Base-by-base conservation (phyloP, 2,797 vertebrate species). In the Xerus rutilus region DNA sequence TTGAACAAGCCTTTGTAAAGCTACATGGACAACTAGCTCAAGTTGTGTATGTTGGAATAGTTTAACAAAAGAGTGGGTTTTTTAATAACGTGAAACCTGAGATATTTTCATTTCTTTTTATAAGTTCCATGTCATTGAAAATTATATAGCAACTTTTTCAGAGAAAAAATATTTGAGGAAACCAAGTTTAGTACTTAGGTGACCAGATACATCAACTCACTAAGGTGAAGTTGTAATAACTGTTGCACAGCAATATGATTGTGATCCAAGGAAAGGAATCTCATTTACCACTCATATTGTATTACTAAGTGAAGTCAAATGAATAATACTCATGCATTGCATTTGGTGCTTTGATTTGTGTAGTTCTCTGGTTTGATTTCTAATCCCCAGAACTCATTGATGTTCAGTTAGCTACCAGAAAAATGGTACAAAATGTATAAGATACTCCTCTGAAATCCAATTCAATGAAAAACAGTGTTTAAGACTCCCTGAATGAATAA, bases 401-500 rank as follows among this genome's bases (percentile, higher is more conserved):
- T 90, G 93, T 74, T 96, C 30, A 77, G 35, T 76, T 35, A 74
- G 67, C 25, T 82, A 39, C 74, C 52, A 96, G 78, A 97, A 97
- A 85, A 94, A 20, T 15, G 49, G 65, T 86, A 89, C 72, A 93
- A 86, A 92, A 77, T 86, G 57, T 90, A 17, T 93, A 89, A 93
- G n/a, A 89, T 2, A 73, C 25, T 73, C 57, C 84, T 95, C 77
- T 92, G 79, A 97, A 98, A 97, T 86, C 18, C 62, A 89, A 45
- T 95, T 97, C 86, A 96, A 17, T 94, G 47, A 83, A 95, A 96
- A 91, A 17, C 86, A 83, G 79, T 92, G 78, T 92, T 98, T 97
- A 97, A 89, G 49, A 65, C 83, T 97, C 81, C 74, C 70, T 64
- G 98, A 97, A 62, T 96, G 67, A 97, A 97, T 97, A 97, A 96